Evolutionary conservation across 2,113 vertebrate genomes (phyloP).

Genomic region (Fukomys damarensis): DNA sequence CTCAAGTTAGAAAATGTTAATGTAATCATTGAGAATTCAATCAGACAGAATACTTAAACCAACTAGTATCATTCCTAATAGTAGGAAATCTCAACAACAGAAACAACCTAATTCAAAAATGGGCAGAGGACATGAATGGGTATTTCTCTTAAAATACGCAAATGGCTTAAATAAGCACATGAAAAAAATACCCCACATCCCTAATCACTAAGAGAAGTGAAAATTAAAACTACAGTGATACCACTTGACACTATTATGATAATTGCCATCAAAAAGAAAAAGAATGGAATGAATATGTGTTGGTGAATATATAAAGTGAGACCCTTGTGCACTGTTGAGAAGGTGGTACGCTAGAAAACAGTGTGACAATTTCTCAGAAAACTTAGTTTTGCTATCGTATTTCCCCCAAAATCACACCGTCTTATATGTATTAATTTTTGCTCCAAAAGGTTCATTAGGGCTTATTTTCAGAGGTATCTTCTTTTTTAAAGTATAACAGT

Average conservation of each 20-base stretch:
- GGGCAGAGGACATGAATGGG: not conserved
- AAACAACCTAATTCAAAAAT: not conserved
- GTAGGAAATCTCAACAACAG: not conserved
- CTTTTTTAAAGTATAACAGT: not conserved
- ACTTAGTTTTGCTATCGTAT: not conserved
- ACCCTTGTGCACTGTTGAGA: not conserved
- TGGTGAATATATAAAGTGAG: not conserved
- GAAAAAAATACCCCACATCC: not conserved
- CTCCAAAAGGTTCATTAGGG: too few relatives aligned
- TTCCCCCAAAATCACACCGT: not conserved
- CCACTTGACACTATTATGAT: not conserved
- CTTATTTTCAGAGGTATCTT: not conserved
- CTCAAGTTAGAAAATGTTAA: not conserved
- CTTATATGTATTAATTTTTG: not conserved
- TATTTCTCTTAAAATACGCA: not conserved
- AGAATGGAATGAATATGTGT: not conserved
- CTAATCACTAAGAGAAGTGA: not conserved
- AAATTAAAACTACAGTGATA: not conserved
- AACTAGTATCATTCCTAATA: not conserved
- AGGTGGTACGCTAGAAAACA: not conserved
- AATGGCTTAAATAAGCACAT: not conserved
- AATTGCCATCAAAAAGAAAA: not conserved
- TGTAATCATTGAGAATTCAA: not conserved
- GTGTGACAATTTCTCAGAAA: not conserved
- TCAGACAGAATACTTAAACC: constrained; percentile 1